A percentile compares a stretch with the other conserved stretches of the same genome.
Evolutionary conservation across 1,140 invertebrate species (phyloP).

Genomic region (Drosophila bipectinata): DNA sequence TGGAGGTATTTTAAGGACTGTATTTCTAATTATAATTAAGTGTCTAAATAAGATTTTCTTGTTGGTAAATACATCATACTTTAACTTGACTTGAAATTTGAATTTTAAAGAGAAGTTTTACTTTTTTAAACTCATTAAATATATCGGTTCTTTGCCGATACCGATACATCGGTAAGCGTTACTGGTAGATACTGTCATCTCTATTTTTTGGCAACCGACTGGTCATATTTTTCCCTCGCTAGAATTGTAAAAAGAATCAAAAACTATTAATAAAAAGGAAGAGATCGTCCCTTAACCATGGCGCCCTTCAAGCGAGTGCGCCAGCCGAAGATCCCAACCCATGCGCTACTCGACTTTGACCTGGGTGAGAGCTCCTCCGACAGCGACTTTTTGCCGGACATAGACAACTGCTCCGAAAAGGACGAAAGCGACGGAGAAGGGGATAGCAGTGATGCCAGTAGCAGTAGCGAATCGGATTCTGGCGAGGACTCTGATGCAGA

Average conservation of each 20-base stretch:
- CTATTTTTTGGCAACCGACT: neutral
- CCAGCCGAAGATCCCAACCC: constrained; percentile 78
- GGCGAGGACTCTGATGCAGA: constrained; percentile 78
- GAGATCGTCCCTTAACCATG: constrained; percentile 29
- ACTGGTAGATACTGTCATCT: neutral
- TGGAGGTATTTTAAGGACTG: constrained; percentile 84
- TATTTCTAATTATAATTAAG: neutral
- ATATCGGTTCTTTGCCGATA: neutral
- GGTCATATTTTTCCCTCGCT: neutral
- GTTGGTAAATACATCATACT: constrained; percentile 12
- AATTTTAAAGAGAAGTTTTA: too few relatives aligned
- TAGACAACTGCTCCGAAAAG: constrained; percentile 88
- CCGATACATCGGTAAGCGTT: neutral
- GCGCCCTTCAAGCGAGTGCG: constrained; percentile 72
- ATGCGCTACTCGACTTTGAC: constrained; percentile 85
- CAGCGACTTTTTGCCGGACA: constrained; percentile 96
- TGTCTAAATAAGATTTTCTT: neutral
- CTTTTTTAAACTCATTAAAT: neutral
- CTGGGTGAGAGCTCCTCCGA: constrained; percentile 97
- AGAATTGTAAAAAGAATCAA: neutral
- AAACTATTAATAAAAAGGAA: neutral
- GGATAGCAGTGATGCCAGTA: constrained; percentile 70
- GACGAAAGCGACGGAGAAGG: constrained; percentile 84
- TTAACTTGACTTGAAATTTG: too few relatives aligned
- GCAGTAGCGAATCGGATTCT: constrained; percentile 83